Evolutionary conservation across 2,797 vertebrate genomes (phyloP).

Genomic region (Prunella strophiata): DNA sequence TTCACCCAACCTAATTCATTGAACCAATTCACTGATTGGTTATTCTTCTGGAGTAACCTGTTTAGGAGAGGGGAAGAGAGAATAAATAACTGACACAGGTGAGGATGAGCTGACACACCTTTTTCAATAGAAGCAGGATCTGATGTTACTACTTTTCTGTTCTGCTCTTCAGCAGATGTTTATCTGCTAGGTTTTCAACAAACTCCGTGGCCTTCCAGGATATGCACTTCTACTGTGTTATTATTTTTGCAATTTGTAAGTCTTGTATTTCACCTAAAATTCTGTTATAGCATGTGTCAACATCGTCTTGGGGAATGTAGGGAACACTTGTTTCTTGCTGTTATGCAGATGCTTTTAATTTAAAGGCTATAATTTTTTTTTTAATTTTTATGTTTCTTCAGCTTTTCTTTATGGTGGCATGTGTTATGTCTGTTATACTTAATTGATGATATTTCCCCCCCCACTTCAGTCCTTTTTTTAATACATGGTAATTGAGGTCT

Average conservation of each 20-base stretch:
- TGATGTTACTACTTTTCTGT: too few species aligned
- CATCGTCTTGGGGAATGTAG: fast-evolving
- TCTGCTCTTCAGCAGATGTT: neutral
- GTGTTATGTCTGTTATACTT: neutral
- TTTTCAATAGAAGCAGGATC: neutral
- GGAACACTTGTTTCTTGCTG: neutral
- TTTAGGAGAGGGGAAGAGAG: neutral
- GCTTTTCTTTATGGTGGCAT: neutral
- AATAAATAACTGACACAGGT: neutral
- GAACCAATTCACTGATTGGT: neutral
- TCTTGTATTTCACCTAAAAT: neutral
- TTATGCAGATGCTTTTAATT: neutral
- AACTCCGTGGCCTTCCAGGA: neutral
- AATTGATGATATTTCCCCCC: fast-evolving
- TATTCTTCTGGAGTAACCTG: neutral
- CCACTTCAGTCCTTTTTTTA: fast-evolving
- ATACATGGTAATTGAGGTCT: neutral
- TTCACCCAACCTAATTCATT: neutral
- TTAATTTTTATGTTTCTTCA: neutral
- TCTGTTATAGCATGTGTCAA: neutral
- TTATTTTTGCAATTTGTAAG: neutral
- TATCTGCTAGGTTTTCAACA: neutral
- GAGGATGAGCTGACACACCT: neutral
- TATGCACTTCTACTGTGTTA: neutral
- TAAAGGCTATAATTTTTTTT: neutral